phyloP scores from a whole-genome alignment of 2,797 vertebrate genomes.

The Cuniculus paca region DNA sequence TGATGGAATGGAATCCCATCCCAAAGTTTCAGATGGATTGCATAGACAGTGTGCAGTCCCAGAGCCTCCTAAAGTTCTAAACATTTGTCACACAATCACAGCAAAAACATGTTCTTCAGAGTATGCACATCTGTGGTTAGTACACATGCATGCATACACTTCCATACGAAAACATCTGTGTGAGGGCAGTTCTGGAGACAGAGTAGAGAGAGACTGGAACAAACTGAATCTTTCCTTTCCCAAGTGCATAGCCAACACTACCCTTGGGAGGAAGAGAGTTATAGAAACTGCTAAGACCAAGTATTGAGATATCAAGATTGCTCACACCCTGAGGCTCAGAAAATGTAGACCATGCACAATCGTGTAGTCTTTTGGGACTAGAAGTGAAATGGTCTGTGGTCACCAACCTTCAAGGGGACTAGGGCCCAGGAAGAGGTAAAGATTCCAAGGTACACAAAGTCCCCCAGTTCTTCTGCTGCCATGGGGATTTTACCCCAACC shows the following conservation, averaged over 20 bases:
- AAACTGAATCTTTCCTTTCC: slow-evolving; percentile 83
- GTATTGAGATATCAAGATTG: slow-evolving; percentile 83
- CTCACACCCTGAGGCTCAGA: slow-evolving; percentile 78
- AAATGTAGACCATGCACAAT: slow-evolving; percentile 47
- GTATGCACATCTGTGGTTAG: slow-evolving; percentile 68
- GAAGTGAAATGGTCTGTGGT: slow-evolving; percentile 71
- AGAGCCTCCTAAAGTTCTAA: slow-evolving; percentile 90
- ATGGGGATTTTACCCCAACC: slow-evolving; percentile 43
- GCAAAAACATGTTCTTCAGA: slow-evolving; percentile 87
- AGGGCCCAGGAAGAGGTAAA: slow-evolving; percentile 57
- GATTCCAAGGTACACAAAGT: slow-evolving; percentile 63
- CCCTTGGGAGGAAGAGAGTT: slow-evolving; percentile 82
- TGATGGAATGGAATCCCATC: slow-evolving; percentile 88
- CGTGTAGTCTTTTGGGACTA: slow-evolving; percentile 70
- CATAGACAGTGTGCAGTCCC: slow-evolving; percentile 88
- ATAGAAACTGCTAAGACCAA: slow-evolving; percentile 82
- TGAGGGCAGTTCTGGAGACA: slow-evolving; percentile 75
- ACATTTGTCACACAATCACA: slow-evolving; percentile 85
- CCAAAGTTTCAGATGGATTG: slow-evolving; percentile 84
- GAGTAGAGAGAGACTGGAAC: slow-evolving; percentile 83
- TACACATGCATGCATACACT: slow-evolving; percentile 82
- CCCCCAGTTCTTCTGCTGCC: slow-evolving; percentile 47
- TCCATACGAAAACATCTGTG: slow-evolving; percentile 59
- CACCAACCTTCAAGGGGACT: slow-evolving; percentile 64
- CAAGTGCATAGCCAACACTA: slow-evolving; percentile 81